Evolutionary conservation across 2,888 invertebrate species (phyloP).

Genomic region (Ectropis crepuscularia): DNA sequence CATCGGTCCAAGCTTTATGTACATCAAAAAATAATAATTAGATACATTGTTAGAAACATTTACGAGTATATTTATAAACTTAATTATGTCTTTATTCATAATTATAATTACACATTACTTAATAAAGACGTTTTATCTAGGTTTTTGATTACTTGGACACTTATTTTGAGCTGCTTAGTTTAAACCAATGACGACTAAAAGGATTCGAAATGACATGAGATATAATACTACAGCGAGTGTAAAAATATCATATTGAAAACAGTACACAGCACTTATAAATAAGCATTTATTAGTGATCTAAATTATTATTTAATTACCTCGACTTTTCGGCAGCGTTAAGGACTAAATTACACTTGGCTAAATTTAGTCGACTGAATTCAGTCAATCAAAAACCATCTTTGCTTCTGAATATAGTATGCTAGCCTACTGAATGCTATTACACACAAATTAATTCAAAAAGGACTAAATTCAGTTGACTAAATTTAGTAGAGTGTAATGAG

Average conservation of each 20-base stretch:
- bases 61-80: conserved; percentile 68
- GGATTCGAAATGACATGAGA: conserved; percentile 24
- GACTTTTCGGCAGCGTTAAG: too few species aligned
- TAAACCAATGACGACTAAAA: conserved; percentile 49
- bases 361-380: too few species aligned
- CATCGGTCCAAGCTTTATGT: conserved; percentile 56
- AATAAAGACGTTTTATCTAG: conserved; percentile 42
- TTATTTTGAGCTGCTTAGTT: conserved; percentile 74
- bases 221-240: conserved; percentile 8
- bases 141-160: conserved; percentile 72
- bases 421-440: too few species aligned
- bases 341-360: too few species aligned
- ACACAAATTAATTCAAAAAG: too few species aligned
- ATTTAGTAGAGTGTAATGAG: too few species aligned
- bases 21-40: conserved; percentile 75
- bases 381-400: too few species aligned
- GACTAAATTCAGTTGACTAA: too few species aligned
- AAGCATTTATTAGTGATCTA: too few species aligned
- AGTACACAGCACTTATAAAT: too few species aligned
- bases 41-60: conserved; percentile 72
- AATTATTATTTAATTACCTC: too few species aligned
- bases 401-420: too few species aligned
- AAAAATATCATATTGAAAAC: conserved; percentile 1
- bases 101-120: conserved; percentile 38
- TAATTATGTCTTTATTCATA: conserved; percentile 73